phyloP scores from a whole-genome alignment of 1,140 invertebrate genomes.

The Pogonognathellus flavescens region DNA sequence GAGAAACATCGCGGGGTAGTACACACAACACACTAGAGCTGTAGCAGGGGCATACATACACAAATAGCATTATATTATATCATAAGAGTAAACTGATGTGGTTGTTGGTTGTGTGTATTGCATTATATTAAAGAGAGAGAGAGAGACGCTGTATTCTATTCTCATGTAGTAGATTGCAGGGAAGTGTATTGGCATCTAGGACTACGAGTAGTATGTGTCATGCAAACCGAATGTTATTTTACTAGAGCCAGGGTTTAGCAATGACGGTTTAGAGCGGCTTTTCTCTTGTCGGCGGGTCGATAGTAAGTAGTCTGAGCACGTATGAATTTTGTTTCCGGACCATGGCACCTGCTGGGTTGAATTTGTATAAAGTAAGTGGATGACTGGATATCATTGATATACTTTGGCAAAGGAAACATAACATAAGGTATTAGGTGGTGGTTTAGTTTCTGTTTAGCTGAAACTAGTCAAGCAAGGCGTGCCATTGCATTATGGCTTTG shows the following conservation, averaged over 20 bases:
- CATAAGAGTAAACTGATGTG: too few species aligned
- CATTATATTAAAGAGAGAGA: background rate
- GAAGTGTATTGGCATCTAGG: background rate
- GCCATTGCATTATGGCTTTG: background rate
- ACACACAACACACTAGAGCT: too few species aligned
- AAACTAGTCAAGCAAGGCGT: background rate
- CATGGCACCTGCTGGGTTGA: slow-evolving; percentile 66
- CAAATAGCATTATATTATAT: too few species aligned
- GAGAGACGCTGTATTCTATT: background rate
- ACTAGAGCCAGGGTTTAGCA: slow-evolving; percentile 16
- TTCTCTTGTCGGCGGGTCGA: slow-evolving; percentile 51
- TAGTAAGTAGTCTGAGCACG: slow-evolving; percentile 65
- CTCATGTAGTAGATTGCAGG: background rate
- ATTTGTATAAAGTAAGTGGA: slow-evolving; percentile 58
- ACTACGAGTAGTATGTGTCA: background rate
- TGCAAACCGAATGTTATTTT: slow-evolving; percentile 3
- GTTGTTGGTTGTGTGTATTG: background rate
- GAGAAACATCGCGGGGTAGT: background rate
- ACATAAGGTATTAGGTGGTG: background rate
- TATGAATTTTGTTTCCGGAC: slow-evolving; percentile 67
- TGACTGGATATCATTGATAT: slow-evolving; percentile 51
- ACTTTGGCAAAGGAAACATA: slow-evolving; percentile 25
- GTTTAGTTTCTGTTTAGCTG: background rate
- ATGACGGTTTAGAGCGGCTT: slow-evolving; percentile 49
- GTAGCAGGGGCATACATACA: too few species aligned